phyloP scores from a whole-genome alignment of 1,140 invertebrate genomes.

The Battus philenor region DNA sequence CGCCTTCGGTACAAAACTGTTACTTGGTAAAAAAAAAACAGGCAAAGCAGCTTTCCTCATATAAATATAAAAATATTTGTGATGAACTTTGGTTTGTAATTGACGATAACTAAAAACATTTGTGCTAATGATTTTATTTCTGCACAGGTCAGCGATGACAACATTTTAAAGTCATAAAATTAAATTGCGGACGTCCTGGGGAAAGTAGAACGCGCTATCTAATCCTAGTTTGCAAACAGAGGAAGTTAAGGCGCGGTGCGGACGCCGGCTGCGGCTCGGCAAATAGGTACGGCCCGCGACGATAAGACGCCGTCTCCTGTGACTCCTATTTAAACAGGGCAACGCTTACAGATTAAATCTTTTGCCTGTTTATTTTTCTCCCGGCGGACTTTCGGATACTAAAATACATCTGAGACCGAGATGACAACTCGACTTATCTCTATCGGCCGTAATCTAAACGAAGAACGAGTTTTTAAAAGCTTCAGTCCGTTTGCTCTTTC shows the following conservation, averaged over 20 bases:
- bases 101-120: background rate
- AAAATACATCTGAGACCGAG: slow-evolving; percentile 45
- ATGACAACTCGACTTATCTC: slow-evolving; percentile 56
- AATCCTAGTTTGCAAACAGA: slow-evolving; percentile 74
- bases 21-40: slow-evolving; percentile 34
- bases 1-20: slow-evolving; percentile 34
- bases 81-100: background rate
- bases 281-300: slow-evolving; percentile 59
- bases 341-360: slow-evolving; percentile 67
- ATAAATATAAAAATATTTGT: too few relatives aligned
- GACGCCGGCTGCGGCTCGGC: slow-evolving; percentile 52
- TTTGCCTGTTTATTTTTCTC: slow-evolving; percentile 62
- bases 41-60: too few relatives aligned
- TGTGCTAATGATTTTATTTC: slow-evolving; percentile 16
- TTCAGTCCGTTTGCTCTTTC: slow-evolving; percentile 32
- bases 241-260: slow-evolving; percentile 58
- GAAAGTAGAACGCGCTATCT: slow-evolving; percentile 70
- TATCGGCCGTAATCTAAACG: slow-evolving; percentile 50
- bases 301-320: slow-evolving; percentile 65
- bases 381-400: slow-evolving; percentile 36
- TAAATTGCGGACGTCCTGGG: slow-evolving; percentile 63
- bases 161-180: slow-evolving; percentile 71
- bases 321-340: slow-evolving; percentile 69
- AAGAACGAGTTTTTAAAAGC: slow-evolving; percentile 53
- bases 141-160: slow-evolving; percentile 48